These are phyloP conservation scores for Microcebus lehilahytsara DNA, from an alignment of 2,113 vertebrate genomes.

Conservation along the genomic window DNA sequence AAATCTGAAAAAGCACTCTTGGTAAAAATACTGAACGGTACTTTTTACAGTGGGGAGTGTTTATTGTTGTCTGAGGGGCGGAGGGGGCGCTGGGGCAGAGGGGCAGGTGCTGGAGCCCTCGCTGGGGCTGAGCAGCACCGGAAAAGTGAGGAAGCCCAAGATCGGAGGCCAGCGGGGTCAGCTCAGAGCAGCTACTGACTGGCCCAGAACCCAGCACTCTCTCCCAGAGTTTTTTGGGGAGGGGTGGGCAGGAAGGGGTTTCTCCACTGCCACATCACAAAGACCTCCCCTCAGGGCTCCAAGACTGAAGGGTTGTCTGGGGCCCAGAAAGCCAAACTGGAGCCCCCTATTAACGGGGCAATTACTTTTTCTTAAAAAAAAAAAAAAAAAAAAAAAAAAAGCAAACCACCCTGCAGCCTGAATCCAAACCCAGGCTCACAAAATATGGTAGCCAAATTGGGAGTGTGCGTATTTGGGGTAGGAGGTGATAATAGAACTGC, in stretches of 20 bases:
- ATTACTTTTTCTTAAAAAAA: slow-evolving; percentile 23
- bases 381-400: not conserved
- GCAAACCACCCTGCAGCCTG: not conserved
- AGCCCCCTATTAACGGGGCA: not conserved
- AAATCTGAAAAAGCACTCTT: slow-evolving; percentile 65
- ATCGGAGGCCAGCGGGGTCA: slow-evolving; percentile 24
- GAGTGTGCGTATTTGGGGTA: not conserved
- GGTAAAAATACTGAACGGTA: slow-evolving; percentile 69
- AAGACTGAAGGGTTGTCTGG: not conserved
- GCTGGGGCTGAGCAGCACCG: not conserved
- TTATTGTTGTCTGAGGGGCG: slow-evolving; percentile 62
- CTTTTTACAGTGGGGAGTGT: slow-evolving; percentile 67
- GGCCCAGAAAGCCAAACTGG: not conserved
- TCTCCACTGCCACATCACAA: not conserved
- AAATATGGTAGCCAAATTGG: slow-evolving; percentile 17
- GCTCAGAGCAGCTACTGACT: not conserved
- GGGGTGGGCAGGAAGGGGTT: not conserved
- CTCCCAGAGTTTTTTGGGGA: not conserved
- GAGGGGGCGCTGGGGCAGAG: not conserved
- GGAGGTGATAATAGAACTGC: not conserved
- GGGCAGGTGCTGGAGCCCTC: slow-evolving; percentile 6
- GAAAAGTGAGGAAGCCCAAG: slow-evolving; percentile 50
- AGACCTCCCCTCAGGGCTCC: not conserved
- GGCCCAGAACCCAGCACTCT: not conserved
- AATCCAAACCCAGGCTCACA: slow-evolving; percentile 11